Evolutionary conservation across 2,113 vertebrate species (phyloP), one percentile per base, ranked within the genome.

Genomic region (Percina caprodes): DNA sequence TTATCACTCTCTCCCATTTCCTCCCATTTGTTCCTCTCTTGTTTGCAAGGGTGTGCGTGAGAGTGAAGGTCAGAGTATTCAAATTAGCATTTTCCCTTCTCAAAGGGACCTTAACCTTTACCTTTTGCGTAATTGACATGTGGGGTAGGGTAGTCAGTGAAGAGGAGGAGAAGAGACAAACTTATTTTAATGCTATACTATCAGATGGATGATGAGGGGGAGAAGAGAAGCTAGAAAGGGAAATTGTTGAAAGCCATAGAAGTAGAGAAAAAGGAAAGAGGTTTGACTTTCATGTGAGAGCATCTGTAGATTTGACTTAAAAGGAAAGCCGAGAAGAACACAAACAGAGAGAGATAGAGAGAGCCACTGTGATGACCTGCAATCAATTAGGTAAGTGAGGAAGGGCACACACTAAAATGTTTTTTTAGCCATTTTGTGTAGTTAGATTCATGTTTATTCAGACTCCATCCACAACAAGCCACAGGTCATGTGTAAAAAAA

Each of bases 21-120:
- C 75, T 66, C 78, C 69, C 65, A 73, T 46, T 71, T 55, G 21
- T 45, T 46, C 1, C 11, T 56, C 33, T 69, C 19, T 30, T 73
- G 65, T 56, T 68, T 59, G 83, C 14, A n/a, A 77, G 48, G 48
- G 63, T 65, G 69, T 77, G 73, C 80, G 78, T 66, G 59, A 59
- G 65, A 90, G 69, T 89, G 71, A 91, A 89, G 89, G 90, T 89
- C 86, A 83, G 63, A 30, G 56, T 49, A 88, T 86, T 89, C 79
- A 89, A 85, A 84, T 91, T 74, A 82, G 70, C 54, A 42, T 71
- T 75, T 63, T 65, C 39, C 52, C 49, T 54, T 62, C 82, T 70
- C 83, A 67, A 33, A 71, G 79, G 77, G 46, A 69, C 49, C 74
- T 82, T 86, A 83, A 89, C 89, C 79, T 77, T 91, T 76, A 79